These are phyloP conservation scores for Lycopodina hypogea DNA, from an alignment of 37 sponge, comb jelly and placozoan species.

Conservation along the genomic window DNA sequence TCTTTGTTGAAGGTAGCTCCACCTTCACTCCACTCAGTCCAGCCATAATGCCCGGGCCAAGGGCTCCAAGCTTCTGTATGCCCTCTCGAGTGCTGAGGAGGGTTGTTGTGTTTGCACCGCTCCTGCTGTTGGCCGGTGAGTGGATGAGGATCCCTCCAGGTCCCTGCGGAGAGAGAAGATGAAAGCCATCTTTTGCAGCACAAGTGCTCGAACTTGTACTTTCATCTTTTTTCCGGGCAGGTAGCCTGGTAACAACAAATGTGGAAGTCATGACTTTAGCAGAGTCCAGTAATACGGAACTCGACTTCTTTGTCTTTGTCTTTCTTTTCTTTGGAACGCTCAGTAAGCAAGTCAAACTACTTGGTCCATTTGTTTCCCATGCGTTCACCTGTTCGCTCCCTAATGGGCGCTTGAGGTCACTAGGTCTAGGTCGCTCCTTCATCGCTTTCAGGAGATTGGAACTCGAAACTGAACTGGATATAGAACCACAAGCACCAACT, in stretches of 20 bases:
- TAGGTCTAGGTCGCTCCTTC: neutral
- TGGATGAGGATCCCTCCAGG: neutral
- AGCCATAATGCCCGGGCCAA: neutral
- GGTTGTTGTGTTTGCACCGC: neutral
- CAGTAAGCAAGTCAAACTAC: neutral
- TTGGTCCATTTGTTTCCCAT: neutral
- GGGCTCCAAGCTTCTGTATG: neutral
- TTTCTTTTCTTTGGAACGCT: neutral
- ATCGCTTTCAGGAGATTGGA: no score
- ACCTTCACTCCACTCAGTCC: neutral
- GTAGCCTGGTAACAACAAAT: conserved; percentile 1
- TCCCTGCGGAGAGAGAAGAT: no score
- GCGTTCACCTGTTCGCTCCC: neutral
- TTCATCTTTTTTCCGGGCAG: neutral
- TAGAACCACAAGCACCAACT: no score
- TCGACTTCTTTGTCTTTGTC: neutral
- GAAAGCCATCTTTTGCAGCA: neutral
- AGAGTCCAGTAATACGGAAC: neutral
- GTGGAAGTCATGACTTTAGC: conserved; percentile 15
- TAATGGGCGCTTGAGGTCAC: neutral
- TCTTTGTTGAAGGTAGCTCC: neutral
- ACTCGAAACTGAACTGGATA: no score
- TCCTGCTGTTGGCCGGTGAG: conserved; percentile 2
- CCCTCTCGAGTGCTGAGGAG: neutral
- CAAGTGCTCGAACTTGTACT: neutral